Evolutionary conservation across 1,140 invertebrate species (phyloP).

Genomic region (Adelges cooleyi): DNA sequence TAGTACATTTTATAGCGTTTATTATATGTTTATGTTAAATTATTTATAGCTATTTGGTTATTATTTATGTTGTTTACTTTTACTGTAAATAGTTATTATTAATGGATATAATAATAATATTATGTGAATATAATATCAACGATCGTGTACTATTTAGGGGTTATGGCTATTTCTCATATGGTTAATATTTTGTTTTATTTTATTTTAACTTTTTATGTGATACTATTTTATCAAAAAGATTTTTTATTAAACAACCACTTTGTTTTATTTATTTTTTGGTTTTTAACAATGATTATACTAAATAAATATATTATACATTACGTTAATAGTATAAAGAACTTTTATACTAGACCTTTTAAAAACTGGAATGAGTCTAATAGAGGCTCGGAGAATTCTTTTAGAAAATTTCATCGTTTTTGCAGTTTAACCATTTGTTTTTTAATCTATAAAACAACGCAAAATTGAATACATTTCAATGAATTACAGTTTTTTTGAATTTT

Average conservation of each 20-base stretch:
- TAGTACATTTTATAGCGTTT: background rate
- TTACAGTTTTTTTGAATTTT: no score
- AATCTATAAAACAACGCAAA: no score
- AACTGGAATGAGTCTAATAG: no score
- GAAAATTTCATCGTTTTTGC: no score
- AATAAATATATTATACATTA: no score
- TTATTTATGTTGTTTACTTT: slow-evolving; percentile 16
- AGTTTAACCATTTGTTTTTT: no score
- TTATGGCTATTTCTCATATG: slow-evolving; percentile 23
- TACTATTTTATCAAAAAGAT: slow-evolving; percentile 26
- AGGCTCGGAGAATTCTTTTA: no score
- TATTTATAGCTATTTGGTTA: slow-evolving; percentile 4
- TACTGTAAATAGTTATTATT: background rate
- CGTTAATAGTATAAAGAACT: no score
- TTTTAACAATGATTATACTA: no score
- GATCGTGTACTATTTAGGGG: slow-evolving; percentile 8
- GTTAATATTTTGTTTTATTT: slow-evolving; percentile 18
- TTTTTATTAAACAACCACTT: slow-evolving; percentile 16
- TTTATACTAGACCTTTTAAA: no score
- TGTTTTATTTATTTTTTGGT: no score
- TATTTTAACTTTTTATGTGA: slow-evolving; percentile 19
- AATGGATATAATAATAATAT: background rate
- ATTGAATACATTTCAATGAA: no score
- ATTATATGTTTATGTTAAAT: slow-evolving; percentile 25
- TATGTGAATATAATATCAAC: background rate